Base-by-base conservation (phyloP, 2,113 vertebrate genomes). In the Callocephalon fimbriatum region DNA sequence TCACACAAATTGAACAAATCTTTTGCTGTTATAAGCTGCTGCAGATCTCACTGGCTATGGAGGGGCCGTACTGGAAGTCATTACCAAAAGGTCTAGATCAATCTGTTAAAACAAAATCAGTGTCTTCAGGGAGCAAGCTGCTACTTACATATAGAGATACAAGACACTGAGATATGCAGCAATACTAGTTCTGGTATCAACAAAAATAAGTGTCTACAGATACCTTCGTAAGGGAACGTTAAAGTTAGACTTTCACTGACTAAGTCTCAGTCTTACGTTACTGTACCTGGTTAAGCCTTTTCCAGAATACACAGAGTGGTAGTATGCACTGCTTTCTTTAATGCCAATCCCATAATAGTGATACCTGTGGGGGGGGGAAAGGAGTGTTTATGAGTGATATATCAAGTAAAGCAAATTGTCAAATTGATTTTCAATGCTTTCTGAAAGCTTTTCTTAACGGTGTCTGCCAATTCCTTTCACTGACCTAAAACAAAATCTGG, bases 331-430 rank as follows among this genome's bases (percentile, higher is more conserved):
- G 98, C 99, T 99, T 96, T 99, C 99, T 97, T 99, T 99, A 95
- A 99, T 99, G 92, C 99, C 99, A 88, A 99, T 99, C 23, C 99
- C 99, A 96, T 99, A 99, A 94, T 99, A 99, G 96, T 99, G 99
- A 96, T 99, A 99, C 93, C 99, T 99, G 51, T 23, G 63, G 70
- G 1, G 1, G 0, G 51, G 7, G 50, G n/a, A 32, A 2, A 42
- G 4, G 5, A 68, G 5, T 26, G 14, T 67, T 84, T 85, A 53
- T 29, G 20, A 76, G 19, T 19, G 51, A 74, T 2, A 8, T 11
- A 10, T 22, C 65, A 87, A 42, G 40, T 13, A 73, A 95, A 80
- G 4, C 2, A 66, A 84, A 58, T 3, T n/a, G 15, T 21, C 54
- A 74, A 56, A 70, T 3, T 40, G 23, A 66, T 92, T 65, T 95